Percentiles rank a stretch among this genome's conserved stretches.
Evolutionary conservation across 2,888 invertebrate species (phyloP).

Genomic region (Rosalia funebris): DNA sequence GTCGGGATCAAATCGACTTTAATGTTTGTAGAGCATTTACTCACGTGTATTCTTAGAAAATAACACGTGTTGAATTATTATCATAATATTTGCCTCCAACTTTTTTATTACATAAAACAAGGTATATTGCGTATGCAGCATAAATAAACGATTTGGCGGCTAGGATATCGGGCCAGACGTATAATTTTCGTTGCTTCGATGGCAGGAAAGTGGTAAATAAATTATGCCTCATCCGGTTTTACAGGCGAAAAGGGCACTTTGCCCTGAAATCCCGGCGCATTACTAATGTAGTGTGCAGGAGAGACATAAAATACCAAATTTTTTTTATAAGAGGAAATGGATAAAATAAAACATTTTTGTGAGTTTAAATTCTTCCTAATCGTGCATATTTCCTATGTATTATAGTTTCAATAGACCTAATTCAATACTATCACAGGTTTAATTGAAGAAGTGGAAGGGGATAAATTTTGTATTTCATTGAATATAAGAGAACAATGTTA

Average conservation of each 20-base stretch:
- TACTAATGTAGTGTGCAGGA: background rate
- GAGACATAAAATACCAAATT: background rate
- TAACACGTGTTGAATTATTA: slow-evolving; percentile 40
- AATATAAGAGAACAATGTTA: too few relatives aligned
- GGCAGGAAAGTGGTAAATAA: slow-evolving; percentile 11
- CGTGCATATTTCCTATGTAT: too few relatives aligned
- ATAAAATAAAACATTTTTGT: too few relatives aligned
- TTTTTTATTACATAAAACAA: too few relatives aligned
- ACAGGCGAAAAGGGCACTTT: background rate
- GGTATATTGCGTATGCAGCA: slow-evolving; percentile 1
- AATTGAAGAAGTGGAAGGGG: too few relatives aligned
- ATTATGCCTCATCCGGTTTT: slow-evolving; percentile 8
- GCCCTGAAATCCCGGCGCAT: background rate
- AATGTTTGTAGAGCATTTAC: slow-evolving; percentile 29
- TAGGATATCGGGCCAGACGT: background rate
- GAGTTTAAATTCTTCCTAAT: too few relatives aligned
- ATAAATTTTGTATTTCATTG: too few relatives aligned
- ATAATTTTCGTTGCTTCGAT: slow-evolving; percentile 12
- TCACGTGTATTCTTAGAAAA: slow-evolving; percentile 28
- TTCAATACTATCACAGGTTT: too few relatives aligned
- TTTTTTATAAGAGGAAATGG: background rate
- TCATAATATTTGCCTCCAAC: slow-evolving; percentile 13
- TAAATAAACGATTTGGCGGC: slow-evolving; percentile 9
- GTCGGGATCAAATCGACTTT: slow-evolving; percentile 29
- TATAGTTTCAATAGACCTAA: too few relatives aligned